Evolutionary conservation across 2,797 vertebrate genomes (phyloP).

Genomic region (Toxotes lorentzi): DNA sequence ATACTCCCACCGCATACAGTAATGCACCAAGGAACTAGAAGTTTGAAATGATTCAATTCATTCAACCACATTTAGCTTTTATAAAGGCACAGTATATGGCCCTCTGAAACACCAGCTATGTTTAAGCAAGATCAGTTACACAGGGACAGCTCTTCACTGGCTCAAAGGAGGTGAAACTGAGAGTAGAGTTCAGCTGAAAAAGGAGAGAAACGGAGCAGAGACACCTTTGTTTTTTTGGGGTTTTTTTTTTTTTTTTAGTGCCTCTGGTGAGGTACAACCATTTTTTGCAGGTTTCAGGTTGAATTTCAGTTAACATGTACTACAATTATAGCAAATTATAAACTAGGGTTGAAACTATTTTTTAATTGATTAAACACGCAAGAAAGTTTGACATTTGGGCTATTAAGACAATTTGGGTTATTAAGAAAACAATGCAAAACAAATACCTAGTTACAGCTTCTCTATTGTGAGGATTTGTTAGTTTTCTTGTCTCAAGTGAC

Average conservation of each 20-base stretch:
- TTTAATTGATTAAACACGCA: not conserved
- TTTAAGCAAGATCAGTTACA: not conserved
- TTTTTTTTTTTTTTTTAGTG: not conserved
- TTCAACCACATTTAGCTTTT: not conserved
- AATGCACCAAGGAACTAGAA: not conserved
- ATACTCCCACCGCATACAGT: not conserved
- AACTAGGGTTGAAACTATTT: not conserved
- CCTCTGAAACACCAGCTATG: not conserved
- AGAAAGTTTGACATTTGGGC: too few relatives aligned
- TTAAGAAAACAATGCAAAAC: not conserved
- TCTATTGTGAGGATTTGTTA: not conserved
- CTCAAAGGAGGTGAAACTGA: conserved; percentile 7
- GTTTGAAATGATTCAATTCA: conserved; percentile 10
- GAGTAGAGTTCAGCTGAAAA: not conserved
- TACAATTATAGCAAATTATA: not conserved
- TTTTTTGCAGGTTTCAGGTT: conserved; percentile 14
- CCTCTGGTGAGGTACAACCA: not conserved
- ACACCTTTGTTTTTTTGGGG: not conserved
- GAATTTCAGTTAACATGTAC: not conserved
- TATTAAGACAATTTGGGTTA: too few relatives aligned
- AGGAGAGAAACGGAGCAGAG: not conserved
- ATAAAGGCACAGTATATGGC: not conserved
- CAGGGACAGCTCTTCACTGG: not conserved
- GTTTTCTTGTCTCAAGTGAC: not conserved
- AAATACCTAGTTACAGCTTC: not conserved